Evolutionary conservation across 2,797 vertebrate species (phyloP), one percentile per base, ranked within the genome.

Genomic region (Cuniculus paca): DNA sequence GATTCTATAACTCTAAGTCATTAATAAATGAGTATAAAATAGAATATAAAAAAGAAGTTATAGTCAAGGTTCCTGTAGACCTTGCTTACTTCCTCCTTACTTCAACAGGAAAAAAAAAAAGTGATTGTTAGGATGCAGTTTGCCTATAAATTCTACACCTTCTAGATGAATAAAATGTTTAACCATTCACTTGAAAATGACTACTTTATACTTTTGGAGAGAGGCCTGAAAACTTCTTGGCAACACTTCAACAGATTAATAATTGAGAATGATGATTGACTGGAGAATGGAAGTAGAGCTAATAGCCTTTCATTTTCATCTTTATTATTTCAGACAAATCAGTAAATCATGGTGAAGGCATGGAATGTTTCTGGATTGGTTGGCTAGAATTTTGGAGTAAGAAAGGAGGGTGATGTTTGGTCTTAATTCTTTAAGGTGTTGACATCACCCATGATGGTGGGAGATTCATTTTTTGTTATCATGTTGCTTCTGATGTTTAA

Each of bases 241-340:
- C 92, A 94, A 82, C 92, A 79, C 34, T 78, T 96, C 94, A 97
- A 31, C 60, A 86, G 94, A 96, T 97, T 95, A 97, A 92, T 97
- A 94, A 94, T 97, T 97, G 90, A 95, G 83, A 93, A 75, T 22
- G 39, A 90, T 95, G 96, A 92, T 94, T 95, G 96, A 90, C 94
- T 95, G n/a, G 60, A 96, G 94, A 85, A 78, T 86, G 56, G 86
- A 85, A 96, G 74, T 90, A 6, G 61, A 94, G 72, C 58, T 95
- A 95, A 92, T 92, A 95, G 81, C 85, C 45, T 94, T 90, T 95
- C 77, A 42, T 90, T 97, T 94, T 95, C 68, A 39, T 94, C 93
- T 96, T 94, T 96, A 96, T 96, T 97, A 95, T 96, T 95, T 95
- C 58, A 96, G 91, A 95, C 56, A 95, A 97, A 85, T 93, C 78